Base-by-base conservation (phyloP, 2,797 vertebrate genomes). In the Lophotriccus pileatus region DNA sequence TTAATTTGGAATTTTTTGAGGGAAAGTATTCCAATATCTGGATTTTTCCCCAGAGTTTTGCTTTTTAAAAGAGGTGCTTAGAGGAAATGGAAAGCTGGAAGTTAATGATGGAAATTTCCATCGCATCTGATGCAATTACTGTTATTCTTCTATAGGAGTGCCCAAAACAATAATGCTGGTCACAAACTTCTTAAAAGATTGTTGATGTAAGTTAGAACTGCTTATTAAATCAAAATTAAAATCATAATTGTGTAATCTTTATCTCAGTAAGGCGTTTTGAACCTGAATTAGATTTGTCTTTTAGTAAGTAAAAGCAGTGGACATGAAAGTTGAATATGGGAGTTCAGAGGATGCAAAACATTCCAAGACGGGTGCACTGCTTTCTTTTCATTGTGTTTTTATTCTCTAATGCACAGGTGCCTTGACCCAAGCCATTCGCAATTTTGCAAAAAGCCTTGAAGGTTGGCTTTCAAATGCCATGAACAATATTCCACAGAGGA, bases 381-480 rank as follows among this genome's bases (percentile, higher is more conserved):
- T 84, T 94, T 84, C 37, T 95, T 97, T 96, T 97, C 49, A 85
- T 95, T 90, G n/a, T 96, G 41, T 95, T 96, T 96, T 96, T 97
- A 46, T 96, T 97, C 67, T 97, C 93, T 95, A 66, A 94, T 84
- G 68, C 50, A 84, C 95, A 98, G 98, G 98, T 98, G 98, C 98
- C 98, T 98, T 98, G 98, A 98, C 98, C 97, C 98, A 98, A 98
- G 98, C 98, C 98, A 98, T 98, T 98, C 98, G 98, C 96, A 98
- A 98, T 98, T 98, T 98, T 98, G 98, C 98, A 98, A 98, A 98
- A 98, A 98, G 98, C 98, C 98, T 98, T 98, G 98, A 98, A 98
- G 98, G 98, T 95, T 98, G 98, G 98, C 98, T 98, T 97, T 98
- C 98, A 63, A 98, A 89, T 98, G 98, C 98, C 98, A 98, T 98